A percentile compares a stretch with the other conserved stretches of the same genome.
Evolutionary conservation across 2,113 vertebrate genomes (phyloP).

Genomic region (western clawed frog (Xenopus tropicalis)): DNA sequence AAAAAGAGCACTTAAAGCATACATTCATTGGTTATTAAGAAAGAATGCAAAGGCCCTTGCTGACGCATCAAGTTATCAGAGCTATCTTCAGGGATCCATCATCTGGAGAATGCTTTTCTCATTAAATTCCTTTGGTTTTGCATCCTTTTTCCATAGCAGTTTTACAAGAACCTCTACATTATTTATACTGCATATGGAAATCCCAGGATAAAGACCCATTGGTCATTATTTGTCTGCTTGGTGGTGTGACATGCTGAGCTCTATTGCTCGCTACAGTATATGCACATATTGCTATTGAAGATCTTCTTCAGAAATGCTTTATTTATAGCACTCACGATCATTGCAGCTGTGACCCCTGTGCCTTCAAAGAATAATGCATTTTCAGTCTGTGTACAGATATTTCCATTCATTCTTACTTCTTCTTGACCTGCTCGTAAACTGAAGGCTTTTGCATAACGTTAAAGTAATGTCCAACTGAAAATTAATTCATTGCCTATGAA

Average conservation of each 20-base stretch:
- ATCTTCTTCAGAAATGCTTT: slow-evolving; percentile 3
- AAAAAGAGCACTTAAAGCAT: no score
- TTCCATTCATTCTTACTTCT: neutral
- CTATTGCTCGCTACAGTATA: neutral
- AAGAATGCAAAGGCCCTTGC: no score
- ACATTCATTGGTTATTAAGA: no score
- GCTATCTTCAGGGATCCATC: no score
- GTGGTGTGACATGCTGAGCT: neutral
- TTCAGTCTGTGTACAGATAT: slow-evolving; percentile 15
- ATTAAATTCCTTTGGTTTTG: slow-evolving; percentile 6
- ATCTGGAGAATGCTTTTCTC: slow-evolving; percentile 20
- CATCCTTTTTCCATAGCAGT: neutral
- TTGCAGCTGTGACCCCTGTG: slow-evolving; percentile 3
- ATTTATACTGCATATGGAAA: neutral
- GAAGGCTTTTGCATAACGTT: neutral
- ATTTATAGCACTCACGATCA: slow-evolving; percentile 4
- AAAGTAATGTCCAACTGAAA: slow-evolving; percentile 1
- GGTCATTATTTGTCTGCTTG: neutral
- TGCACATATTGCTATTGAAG: neutral
- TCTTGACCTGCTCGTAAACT: neutral
- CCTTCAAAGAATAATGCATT: slow-evolving; percentile 13
- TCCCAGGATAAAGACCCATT: neutral
- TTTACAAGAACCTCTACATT: neutral
- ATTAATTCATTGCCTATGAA: slow-evolving; percentile 13
- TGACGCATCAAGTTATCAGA: no score